Conservation (phyloP, 2,113 vertebrate genomes). For the Rhabdornis inornatus region DNA sequence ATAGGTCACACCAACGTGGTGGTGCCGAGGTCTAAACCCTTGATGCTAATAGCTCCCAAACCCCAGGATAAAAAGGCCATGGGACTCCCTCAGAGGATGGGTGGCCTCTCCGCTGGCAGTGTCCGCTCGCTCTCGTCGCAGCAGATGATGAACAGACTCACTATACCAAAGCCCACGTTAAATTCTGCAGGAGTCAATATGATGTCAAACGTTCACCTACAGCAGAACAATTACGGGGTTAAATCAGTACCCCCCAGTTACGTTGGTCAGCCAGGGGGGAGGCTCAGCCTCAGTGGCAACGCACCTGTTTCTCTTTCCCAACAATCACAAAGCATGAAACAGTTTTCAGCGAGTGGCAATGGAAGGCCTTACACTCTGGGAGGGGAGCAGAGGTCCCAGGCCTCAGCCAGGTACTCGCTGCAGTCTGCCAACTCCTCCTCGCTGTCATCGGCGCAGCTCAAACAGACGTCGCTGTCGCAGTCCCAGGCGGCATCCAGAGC, state of each 20-base stretch:
- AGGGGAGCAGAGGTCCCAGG: conserved; percentile 74
- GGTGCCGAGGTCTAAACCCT: conserved; percentile 89
- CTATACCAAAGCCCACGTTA: conserved; percentile 88
- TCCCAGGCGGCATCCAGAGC: conserved; percentile 73
- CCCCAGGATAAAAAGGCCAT: conserved; percentile 87
- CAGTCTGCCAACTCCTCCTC: conserved; percentile 77
- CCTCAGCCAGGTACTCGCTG: conserved; percentile 76
- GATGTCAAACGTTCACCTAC: conserved; percentile 86
- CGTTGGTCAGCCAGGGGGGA: conserved; percentile 82
- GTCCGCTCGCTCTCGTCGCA: conserved; percentile 85
- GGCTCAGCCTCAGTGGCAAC: conserved; percentile 82
- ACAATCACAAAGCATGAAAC: conserved; percentile 89
- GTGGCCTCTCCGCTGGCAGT: conserved; percentile 81
- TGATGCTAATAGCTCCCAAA: conserved; percentile 91
- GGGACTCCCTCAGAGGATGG: conserved; percentile 87
- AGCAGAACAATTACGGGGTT: conserved; percentile 85
- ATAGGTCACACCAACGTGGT: conserved; percentile 98
- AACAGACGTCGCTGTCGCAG: conserved; percentile 80
- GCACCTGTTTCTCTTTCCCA: conserved; percentile 87
- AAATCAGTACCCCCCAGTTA: conserved; percentile 80
- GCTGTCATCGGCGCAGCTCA: conserved; percentile 78
- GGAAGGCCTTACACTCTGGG: conserved; percentile 79
- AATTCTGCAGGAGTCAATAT: conserved; percentile 83
- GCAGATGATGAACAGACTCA: conserved; percentile 86
- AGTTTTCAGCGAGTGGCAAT: conserved; percentile 82